Conservation (phyloP, 2,888 invertebrate species). For the Thecocarcelia acutangulata region DNA sequence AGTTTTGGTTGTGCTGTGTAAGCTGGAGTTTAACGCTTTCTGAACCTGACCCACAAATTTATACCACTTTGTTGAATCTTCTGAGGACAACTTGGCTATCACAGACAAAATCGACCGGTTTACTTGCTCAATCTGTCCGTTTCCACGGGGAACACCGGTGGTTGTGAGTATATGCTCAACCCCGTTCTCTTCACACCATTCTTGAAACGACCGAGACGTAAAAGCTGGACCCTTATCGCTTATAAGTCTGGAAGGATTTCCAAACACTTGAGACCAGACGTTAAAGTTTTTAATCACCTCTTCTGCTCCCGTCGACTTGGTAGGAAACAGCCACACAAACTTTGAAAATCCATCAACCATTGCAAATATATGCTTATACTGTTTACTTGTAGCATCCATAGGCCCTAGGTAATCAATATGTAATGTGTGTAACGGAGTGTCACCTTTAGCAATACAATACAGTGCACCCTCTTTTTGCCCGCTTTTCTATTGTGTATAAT, state of each 20-base stretch:
- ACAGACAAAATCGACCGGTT: slow-evolving; percentile 22
- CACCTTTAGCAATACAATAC: slow-evolving; percentile 59
- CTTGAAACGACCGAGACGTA: background rate
- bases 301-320: slow-evolving; percentile 1
- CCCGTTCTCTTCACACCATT: background rate
- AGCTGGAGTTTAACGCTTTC: slow-evolving; percentile 28
- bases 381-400: background rate
- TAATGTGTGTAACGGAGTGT: slow-evolving; percentile 44
- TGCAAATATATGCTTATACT: background rate
- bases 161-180: slow-evolving; percentile 66
- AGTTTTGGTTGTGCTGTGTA: slow-evolving; percentile 43
- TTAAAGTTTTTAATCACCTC: background rate
- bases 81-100: slow-evolving; percentile 19
- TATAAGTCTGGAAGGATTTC: slow-evolving; percentile 6
- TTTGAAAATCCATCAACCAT: slow-evolving; percentile 17
- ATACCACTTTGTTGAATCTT: slow-evolving; percentile 9
- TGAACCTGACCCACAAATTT: slow-evolving; percentile 5
- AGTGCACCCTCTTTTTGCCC: slow-evolving; percentile 61
- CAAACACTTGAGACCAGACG: slow-evolving; percentile 7
- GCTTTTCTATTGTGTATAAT: slow-evolving; percentile 56
- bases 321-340: slow-evolving; percentile 27
- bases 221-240: slow-evolving; percentile 24
- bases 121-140: slow-evolving; percentile 42
- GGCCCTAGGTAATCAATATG: slow-evolving; percentile 57
- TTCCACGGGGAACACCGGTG: slow-evolving; percentile 55